phyloP scores from a whole-genome alignment of 2,797 vertebrate genomes.

The Peromyscus attwateri region DNA sequence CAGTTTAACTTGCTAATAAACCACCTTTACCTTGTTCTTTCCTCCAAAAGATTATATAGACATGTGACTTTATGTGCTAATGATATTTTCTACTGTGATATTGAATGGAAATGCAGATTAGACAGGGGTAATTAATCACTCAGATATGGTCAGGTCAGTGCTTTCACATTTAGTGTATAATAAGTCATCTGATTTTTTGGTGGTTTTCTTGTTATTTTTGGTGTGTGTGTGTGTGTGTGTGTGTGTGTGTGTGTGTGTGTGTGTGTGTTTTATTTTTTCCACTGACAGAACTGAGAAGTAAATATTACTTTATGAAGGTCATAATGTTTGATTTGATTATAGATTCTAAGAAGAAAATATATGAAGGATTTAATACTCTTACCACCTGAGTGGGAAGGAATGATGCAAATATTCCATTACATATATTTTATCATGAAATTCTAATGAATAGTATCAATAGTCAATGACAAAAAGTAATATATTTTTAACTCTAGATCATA shows the following conservation, averaged over 20 bases:
- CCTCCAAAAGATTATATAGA: neutral
- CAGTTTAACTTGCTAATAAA: neutral
- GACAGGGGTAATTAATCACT: neutral
- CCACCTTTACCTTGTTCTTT: neutral
- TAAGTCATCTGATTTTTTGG: neutral
- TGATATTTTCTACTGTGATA: slow-evolving; percentile 5
- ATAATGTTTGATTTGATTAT: neutral
- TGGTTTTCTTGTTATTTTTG: neutral
- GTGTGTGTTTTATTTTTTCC: neutral
- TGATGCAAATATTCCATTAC: neutral
- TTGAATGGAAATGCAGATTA: slow-evolving; percentile 40
- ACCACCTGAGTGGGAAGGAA: neutral
- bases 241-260: no score
- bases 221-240: neutral
- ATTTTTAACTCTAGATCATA: neutral
- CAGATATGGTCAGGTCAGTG: neutral
- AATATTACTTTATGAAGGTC: neutral
- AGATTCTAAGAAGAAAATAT: neutral
- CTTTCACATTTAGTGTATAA: slow-evolving; percentile 50
- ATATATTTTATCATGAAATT: neutral
- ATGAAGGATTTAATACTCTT: neutral
- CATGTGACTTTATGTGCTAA: slow-evolving; percentile 6
- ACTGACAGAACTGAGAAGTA: neutral
- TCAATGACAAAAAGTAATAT: neutral
- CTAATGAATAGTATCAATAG: neutral